phyloP scores from a whole-genome alignment of 2,888 invertebrate genomes.

The Yponomeuta sedellus region DNA sequence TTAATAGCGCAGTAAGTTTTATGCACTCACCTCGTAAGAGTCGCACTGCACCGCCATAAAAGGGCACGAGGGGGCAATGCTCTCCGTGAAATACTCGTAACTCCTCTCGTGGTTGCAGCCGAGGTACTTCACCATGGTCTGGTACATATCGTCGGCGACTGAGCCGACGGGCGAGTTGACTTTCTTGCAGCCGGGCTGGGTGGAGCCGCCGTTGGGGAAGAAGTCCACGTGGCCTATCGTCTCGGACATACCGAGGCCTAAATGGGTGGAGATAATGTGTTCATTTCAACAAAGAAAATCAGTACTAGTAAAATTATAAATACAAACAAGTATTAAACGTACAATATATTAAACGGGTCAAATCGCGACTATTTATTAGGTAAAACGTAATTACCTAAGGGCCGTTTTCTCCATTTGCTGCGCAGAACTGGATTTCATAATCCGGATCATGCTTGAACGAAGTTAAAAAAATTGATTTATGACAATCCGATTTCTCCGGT shows the following conservation, averaged over 20 bases:
- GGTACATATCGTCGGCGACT: constrained; percentile 44
- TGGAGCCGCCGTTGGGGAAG: constrained; percentile 91
- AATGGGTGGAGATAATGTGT: not conserved
- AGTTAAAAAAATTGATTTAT: too few relatives aligned
- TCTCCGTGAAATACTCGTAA: constrained; percentile 89
- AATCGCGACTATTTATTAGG: too few relatives aligned
- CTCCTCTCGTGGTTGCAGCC: constrained; percentile 93
- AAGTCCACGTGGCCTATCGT: constrained; percentile 93
- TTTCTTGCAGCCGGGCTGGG: constrained; percentile 74
- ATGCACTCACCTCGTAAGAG: constrained; percentile 79
- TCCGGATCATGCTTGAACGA: too few relatives aligned
- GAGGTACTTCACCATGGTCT: constrained; percentile 79
- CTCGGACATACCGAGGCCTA: constrained; percentile 86
- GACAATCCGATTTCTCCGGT: too few relatives aligned
- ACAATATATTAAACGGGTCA: too few relatives aligned
- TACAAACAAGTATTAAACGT: too few relatives aligned
- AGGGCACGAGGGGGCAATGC: constrained; percentile 85
- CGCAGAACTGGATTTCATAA: too few relatives aligned
- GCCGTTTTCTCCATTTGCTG: too few relatives aligned
- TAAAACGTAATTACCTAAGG: too few relatives aligned
- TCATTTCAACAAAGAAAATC: too few relatives aligned
- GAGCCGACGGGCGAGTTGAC: constrained; percentile 30
- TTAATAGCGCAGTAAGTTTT: too few relatives aligned
- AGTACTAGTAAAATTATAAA: too few relatives aligned
- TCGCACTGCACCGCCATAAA: constrained; percentile 87